Evolutionary conservation across 1,140 invertebrate species (phyloP).

Genomic region (Chironomus striatipennis): DNA sequence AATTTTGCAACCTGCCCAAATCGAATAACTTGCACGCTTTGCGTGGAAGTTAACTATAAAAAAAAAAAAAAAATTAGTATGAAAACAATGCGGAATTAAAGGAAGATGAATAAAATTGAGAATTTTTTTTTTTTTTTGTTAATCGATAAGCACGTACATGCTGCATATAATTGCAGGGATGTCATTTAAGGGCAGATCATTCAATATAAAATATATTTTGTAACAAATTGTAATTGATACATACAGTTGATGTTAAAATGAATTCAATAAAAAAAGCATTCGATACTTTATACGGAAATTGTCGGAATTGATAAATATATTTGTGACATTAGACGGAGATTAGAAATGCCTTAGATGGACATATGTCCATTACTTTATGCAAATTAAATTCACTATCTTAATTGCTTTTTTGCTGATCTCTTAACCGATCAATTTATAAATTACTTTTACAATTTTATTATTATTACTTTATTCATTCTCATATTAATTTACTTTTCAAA

Average conservation of each 20-base stretch:
- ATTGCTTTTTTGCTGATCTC: too few species aligned
- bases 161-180: neutral
- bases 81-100: neutral
- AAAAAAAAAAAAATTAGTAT: too few species aligned
- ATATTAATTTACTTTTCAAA: too few species aligned
- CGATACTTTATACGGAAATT: neutral
- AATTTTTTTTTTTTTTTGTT: too few species aligned
- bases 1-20: too few species aligned
- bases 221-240: neutral
- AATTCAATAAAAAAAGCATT: too few species aligned
- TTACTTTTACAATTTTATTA: too few species aligned
- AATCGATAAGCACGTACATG: neutral
- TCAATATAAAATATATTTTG: neutral
- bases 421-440: too few species aligned
- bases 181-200: neutral
- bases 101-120: neutral
- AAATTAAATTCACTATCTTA: neutral
- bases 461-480: too few species aligned
- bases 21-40: too few species aligned
- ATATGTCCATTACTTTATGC: neutral
- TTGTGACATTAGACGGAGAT: neutral
- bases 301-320: neutral
- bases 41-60: too few species aligned
- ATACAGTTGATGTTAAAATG: neutral
- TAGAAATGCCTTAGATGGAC: neutral